These are phyloP conservation scores for Scolanthus callimorphus DNA, from an alignment of 92 coral and sea anemone species.

Conservation along the genomic window DNA sequence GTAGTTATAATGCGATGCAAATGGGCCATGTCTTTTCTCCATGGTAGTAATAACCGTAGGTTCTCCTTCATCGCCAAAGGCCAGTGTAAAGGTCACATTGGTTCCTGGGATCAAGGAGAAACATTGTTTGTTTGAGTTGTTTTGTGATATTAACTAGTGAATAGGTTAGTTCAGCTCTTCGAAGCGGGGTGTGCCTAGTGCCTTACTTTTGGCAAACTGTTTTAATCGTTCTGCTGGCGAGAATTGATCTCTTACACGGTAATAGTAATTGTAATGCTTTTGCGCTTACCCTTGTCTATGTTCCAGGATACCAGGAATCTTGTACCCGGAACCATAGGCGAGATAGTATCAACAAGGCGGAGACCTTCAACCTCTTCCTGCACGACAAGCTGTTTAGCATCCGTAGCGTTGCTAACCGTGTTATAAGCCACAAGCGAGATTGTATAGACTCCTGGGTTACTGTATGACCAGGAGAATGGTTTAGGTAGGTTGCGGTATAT, in stretches of 20 bases:
- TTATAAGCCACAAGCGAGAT: conserved; percentile 53
- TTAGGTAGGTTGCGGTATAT: background rate
- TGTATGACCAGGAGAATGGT: conserved; percentile 25
- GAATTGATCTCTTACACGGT: too few relatives aligned
- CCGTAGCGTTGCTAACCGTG: conserved; percentile 37
- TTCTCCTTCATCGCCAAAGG: conserved; percentile 31
- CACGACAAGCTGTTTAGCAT: conserved; percentile 18
- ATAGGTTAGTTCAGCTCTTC: too few relatives aligned
- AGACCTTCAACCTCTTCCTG: conserved; percentile 43
- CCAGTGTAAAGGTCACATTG: conserved; percentile 48
- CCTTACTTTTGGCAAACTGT: too few relatives aligned
- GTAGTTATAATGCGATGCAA: too few relatives aligned
- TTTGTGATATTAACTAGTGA: too few relatives aligned
- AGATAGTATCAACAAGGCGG: conserved; percentile 7
- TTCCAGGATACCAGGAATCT: conserved; percentile 32
- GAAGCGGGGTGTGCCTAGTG: too few relatives aligned
- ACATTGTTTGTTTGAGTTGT: too few relatives aligned
- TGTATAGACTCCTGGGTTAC: conserved; percentile 45
- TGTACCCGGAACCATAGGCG: conserved; percentile 43
- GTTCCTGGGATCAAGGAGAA: conserved; percentile 40
- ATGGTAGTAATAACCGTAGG: too few relatives aligned
- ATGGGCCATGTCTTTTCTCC: too few relatives aligned
- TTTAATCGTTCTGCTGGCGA: too few relatives aligned
- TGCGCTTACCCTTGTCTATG: conserved; percentile 39
- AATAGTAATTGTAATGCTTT: too few relatives aligned